Evolutionary conservation across 2,797 vertebrate genomes (phyloP).

Genomic region (Dallia pectoralis): DNA sequence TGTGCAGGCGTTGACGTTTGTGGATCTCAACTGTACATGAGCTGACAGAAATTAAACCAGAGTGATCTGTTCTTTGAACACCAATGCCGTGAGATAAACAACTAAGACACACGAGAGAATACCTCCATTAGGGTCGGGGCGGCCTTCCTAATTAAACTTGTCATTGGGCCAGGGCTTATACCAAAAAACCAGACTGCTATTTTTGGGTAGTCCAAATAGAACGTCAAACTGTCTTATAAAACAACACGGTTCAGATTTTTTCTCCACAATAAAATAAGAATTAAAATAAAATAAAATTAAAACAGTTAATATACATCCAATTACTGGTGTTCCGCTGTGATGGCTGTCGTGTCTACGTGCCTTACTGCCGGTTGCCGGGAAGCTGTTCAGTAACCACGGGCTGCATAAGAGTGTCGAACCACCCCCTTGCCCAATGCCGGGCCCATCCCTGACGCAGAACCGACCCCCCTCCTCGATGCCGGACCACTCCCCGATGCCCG

Average conservation of each 20-base stretch:
- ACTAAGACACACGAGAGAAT: conserved; percentile 27
- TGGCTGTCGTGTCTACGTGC: conserved; percentile 25
- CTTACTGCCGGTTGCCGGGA: conserved; percentile 23
- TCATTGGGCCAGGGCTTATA: conserved; percentile 37
- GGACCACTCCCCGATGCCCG: too few relatives aligned
- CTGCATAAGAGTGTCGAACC: conserved; percentile 25
- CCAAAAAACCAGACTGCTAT: conserved; percentile 38
- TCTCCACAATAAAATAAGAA: conserved; percentile 71
- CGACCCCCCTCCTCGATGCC: conserved; percentile 30
- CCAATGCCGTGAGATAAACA: conserved; percentile 11
- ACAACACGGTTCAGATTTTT: conserved; percentile 53
- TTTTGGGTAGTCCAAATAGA: conserved; percentile 52
- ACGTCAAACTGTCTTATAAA: conserved; percentile 58
- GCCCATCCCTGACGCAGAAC: too few relatives aligned
- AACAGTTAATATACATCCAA: conserved; percentile 72
- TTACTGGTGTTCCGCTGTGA: conserved; percentile 34
- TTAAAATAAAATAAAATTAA: conserved; percentile 67
- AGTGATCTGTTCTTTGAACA: conserved; percentile 33
- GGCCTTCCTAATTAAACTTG: conserved; percentile 35
- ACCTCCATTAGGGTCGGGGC: conserved; percentile 4
- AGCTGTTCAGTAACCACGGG: conserved; percentile 17
- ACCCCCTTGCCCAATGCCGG: conserved; percentile 32
- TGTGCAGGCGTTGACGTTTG: neutral
- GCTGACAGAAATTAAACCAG: conserved; percentile 12
- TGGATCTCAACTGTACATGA: conserved; percentile 38